Evolutionary conservation across 2,113 vertebrate genomes (phyloP), one percentile per base, ranked within the genome.

Genomic region (Natator depressus): DNA sequence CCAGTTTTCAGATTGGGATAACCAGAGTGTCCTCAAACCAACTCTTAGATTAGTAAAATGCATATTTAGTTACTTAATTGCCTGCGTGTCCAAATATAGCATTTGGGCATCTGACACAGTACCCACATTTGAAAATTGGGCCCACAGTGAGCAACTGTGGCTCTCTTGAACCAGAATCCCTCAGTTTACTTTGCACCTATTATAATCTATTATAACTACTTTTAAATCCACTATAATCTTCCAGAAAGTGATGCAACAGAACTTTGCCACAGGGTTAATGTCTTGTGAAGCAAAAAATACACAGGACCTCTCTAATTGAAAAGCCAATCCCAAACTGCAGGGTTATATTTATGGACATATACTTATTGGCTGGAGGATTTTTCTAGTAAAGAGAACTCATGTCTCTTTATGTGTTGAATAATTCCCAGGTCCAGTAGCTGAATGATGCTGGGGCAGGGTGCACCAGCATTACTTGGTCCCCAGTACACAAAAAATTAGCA

Each of bases 121-220:
- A 88, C 10, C 72, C 82, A 78, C 17, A 35, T 94, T 88, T 97
- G 53, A 95, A 95, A 96, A 94, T 57, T 91, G 86, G 93, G 97
- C 95, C 96, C 96, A 94, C 93, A 91, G 90, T 65, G 88, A 31
- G 51, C 51, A 53, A 53, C 51, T 53, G 17, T 53, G 51, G 19
- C 19, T 53, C 17, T 53, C 51, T 53, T 53, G 17, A 53, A 53
- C 51, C 51, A 53, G 51, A 53, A 53, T 53, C 17, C 17, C 51
- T 53, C 51, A 53, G 51, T 53, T 53, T 53, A 19, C 69, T 55
- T 96, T 55, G 80, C 55, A 80, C 13, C 22, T 11, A 42, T 75
- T 54, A 8, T 80, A 85, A 79, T 85, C 89, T 87, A 80, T 76
- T 83, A 89, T 93, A 94, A 49, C 42, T 81, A 22, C 51, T 94